Conservation (phyloP, 2,797 vertebrate species). For the Dendrocincla tyrannina region DNA sequence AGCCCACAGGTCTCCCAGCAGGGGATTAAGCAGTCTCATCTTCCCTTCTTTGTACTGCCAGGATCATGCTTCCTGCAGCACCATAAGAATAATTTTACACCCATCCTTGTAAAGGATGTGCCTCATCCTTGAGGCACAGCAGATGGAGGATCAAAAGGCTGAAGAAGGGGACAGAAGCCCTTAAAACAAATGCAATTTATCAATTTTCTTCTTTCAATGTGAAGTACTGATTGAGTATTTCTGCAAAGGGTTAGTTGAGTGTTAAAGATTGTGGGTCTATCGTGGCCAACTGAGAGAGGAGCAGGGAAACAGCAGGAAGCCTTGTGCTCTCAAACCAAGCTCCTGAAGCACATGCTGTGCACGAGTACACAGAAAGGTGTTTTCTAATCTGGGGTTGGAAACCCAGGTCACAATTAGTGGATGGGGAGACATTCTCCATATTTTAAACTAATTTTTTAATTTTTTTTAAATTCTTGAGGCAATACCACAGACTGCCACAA, state of each 20-base stretch:
- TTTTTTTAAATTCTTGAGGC: background rate
- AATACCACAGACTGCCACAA: conserved; percentile 1
- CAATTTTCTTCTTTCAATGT: background rate
- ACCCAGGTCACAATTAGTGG: fast-evolving
- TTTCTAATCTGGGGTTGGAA: background rate
- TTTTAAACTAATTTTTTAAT: background rate
- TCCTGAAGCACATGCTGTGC: background rate
- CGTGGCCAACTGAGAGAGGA: background rate
- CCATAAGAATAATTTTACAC: background rate
- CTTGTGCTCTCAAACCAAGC: background rate
- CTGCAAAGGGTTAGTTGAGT: fast-evolving
- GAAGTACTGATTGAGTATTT: background rate
- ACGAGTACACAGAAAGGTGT: background rate
- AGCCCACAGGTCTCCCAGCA: background rate
- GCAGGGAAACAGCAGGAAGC: background rate
- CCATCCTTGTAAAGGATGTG: background rate
- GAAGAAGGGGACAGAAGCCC: background rate
- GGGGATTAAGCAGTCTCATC: background rate
- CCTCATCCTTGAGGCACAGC: background rate
- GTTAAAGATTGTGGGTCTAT: background rate
- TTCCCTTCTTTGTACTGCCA: background rate
- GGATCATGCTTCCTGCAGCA: background rate
- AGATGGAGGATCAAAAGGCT: background rate
- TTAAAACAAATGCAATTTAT: background rate
- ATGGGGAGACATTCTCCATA: fast-evolving